Conservation (phyloP, 1,140 invertebrate species). For the Lasioglossum baleicum region DNA sequence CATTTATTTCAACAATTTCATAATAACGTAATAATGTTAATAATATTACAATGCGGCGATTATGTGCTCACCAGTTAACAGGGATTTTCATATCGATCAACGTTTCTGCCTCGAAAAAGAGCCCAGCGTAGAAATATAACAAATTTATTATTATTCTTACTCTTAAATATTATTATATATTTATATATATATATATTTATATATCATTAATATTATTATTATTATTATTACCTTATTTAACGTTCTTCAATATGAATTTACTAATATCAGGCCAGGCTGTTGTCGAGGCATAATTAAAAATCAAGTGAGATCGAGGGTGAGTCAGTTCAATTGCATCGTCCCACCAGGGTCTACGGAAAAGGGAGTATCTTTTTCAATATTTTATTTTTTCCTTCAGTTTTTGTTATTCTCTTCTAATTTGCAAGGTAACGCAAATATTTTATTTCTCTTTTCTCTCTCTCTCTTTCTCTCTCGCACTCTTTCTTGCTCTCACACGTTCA, state of each 20-base stretch:
- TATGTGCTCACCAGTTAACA: slow-evolving; percentile 80
- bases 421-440: slow-evolving; percentile 22
- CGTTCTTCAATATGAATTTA: slow-evolving; percentile 75
- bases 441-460: slow-evolving; percentile 2
- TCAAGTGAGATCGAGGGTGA: slow-evolving; percentile 75
- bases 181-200: slow-evolving; percentile 47
- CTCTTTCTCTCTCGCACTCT: not conserved
- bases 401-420: not conserved
- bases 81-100: slow-evolving; percentile 79
- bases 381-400: slow-evolving; percentile 20
- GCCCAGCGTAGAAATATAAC: slow-evolving; percentile 80
- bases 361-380: slow-evolving; percentile 52
- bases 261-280: slow-evolving; percentile 78
- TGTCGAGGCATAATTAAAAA: slow-evolving; percentile 77
- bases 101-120: slow-evolving; percentile 78
- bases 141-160: slow-evolving; percentile 71
- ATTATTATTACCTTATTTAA: slow-evolving; percentile 60
- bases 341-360: slow-evolving; percentile 69
- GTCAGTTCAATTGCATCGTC: slow-evolving; percentile 72
- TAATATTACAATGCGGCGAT: slow-evolving; percentile 80
- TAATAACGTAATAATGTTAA: slow-evolving; percentile 80
- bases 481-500: not conserved
- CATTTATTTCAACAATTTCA: slow-evolving; percentile 81
- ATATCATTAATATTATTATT: slow-evolving; percentile 43
- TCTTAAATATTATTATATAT: slow-evolving; percentile 60